Evolutionary conservation across 2,888 invertebrate genomes (phyloP).

Genomic region (Mesochorus sp.): DNA sequence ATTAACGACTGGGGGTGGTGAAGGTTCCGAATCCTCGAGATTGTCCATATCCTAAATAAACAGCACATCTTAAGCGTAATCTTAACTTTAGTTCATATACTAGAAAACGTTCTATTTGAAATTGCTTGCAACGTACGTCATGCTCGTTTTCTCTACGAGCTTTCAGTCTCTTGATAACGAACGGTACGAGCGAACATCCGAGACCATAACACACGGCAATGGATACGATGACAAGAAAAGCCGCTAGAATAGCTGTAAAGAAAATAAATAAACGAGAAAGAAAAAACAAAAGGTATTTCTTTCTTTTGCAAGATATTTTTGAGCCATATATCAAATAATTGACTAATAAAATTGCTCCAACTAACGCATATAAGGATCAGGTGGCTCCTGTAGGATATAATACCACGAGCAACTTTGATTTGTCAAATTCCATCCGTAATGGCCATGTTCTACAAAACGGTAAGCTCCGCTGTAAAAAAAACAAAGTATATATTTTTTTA

Average conservation of each 20-base stretch:
- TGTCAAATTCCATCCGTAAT: slow-evolving; percentile 80
- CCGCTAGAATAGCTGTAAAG: slow-evolving; percentile 74
- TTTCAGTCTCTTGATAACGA: slow-evolving; percentile 32
- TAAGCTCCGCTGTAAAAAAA: slow-evolving; percentile 70
- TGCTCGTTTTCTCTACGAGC: slow-evolving; percentile 20
- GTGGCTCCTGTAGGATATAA: slow-evolving; percentile 72
- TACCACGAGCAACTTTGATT: slow-evolving; percentile 70
- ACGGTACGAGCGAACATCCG: slow-evolving; percentile 41
- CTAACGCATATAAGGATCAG: slow-evolving; percentile 79
- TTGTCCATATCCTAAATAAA: slow-evolving; percentile 73
- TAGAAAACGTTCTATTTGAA: slow-evolving; percentile 11
- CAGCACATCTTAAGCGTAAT: slow-evolving; percentile 10
- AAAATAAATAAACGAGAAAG: slow-evolving; percentile 7
- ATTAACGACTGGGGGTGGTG: slow-evolving; percentile 67
- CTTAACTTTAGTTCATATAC: background rate
- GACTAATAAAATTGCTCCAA: slow-evolving; percentile 13
- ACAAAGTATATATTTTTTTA: too few species aligned
- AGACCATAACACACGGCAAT: slow-evolving; percentile 20
- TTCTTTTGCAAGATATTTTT: too few species aligned
- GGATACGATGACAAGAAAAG: slow-evolving; percentile 68
- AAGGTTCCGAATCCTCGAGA: slow-evolving; percentile 71
- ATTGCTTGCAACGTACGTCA: slow-evolving; percentile 30
- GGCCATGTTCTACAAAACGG: slow-evolving; percentile 79
- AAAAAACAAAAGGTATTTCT: background rate
- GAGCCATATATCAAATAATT: background rate